phyloP scores from a whole-genome alignment of 2,888 invertebrate species.

The Oligia fasciuncula region DNA sequence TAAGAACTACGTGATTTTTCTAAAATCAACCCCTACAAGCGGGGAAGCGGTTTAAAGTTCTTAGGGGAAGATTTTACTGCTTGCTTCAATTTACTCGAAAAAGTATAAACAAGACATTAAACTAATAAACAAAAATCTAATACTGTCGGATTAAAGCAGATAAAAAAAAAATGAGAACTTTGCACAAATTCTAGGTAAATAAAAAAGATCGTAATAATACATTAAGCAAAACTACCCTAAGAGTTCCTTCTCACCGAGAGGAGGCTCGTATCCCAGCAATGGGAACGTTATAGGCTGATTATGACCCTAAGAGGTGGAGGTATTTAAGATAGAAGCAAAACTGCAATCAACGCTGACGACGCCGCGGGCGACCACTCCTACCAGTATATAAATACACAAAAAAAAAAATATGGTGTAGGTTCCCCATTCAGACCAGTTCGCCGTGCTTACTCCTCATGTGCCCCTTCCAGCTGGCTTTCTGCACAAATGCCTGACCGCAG shows the following conservation, averaged over 20 bases:
- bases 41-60: background rate
- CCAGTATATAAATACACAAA: too few species aligned
- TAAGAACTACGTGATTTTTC: too few species aligned
- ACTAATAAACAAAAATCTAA: background rate
- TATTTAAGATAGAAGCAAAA: background rate
- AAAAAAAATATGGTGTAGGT: background rate
- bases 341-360: background rate
- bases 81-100: background rate
- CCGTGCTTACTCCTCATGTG: conserved; percentile 64
- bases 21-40: background rate
- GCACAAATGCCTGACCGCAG: conserved; percentile 72
- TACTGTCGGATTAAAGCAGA: background rate
- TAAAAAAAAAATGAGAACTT: too few species aligned
- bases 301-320: background rate
- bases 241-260: too few species aligned
- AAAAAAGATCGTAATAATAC: too few species aligned
- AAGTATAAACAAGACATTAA: background rate
- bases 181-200: too few species aligned
- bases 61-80: background rate
- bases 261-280: too few species aligned
- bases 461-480: conserved; percentile 73
- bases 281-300: too few species aligned
- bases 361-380: background rate
- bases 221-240: too few species aligned
- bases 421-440: background rate